Percentiles rank a stretch among this genome's conserved stretches.
Conservation (phyloP, 1,140 invertebrate genomes). For the Caerostris extrusa region DNA sequence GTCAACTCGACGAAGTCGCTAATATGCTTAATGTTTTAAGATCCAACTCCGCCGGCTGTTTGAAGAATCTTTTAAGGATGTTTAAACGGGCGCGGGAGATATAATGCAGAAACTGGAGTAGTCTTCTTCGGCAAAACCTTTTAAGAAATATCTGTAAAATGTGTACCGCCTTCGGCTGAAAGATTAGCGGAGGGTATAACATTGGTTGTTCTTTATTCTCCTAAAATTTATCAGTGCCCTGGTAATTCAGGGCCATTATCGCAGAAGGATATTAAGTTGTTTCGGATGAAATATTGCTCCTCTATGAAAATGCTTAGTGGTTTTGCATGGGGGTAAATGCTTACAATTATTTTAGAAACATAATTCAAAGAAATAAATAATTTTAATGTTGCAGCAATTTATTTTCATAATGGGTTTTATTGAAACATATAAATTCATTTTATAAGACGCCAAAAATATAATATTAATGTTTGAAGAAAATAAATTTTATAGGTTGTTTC, state of each 20-base stretch:
- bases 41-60: constrained; percentile 4
- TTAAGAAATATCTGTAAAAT: constrained; percentile 36
- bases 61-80: constrained; percentile 31
- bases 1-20: constrained; percentile 12
- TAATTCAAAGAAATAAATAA: no score
- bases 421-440: no score
- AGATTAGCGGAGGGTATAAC: background rate
- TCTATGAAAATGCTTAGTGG: background rate
- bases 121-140: constrained; percentile 22
- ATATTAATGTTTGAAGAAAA: no score
- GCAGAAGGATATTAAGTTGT: background rate
- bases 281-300: background rate
- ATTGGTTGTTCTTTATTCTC: background rate
- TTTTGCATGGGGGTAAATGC: background rate
- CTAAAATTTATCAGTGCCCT: background rate
- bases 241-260: background rate
- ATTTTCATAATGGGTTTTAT: no score
- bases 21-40: constrained; percentile 53
- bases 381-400: no score
- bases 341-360: no score
- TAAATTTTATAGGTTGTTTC: no score
- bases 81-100: constrained; percentile 1
- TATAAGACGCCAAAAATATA: no score
- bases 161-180: background rate
- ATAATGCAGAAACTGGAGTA: constrained; percentile 7